Conservation (phyloP, 2,113 vertebrate species). For the Enhydra lutris region DNA sequence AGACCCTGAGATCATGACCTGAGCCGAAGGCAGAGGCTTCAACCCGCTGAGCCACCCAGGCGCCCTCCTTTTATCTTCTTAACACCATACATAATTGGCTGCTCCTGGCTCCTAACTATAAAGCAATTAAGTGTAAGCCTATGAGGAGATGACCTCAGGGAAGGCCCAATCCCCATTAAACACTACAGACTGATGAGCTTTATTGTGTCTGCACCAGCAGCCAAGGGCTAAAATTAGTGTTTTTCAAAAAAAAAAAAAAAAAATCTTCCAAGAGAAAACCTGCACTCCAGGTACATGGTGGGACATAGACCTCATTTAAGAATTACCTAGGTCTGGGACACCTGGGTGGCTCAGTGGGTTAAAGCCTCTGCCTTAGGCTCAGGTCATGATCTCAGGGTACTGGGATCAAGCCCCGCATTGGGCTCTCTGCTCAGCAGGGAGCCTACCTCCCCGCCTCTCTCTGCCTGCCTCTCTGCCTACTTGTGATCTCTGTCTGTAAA, state of each 20-base stretch:
- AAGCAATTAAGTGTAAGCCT: not conserved
- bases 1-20: too few relatives aligned
- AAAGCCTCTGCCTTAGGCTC: too few relatives aligned
- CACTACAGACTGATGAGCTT: not conserved
- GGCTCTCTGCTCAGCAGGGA: too few relatives aligned
- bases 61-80: not conserved
- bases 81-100: not conserved
- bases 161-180: not conserved
- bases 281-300: not conserved
- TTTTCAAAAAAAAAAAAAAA: not conserved
- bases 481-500: too few relatives aligned
- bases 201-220: not conserved
- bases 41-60: too few relatives aligned
- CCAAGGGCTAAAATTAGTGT: not conserved
- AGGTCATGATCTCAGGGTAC: too few relatives aligned
- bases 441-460: too few relatives aligned
- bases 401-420: too few relatives aligned
- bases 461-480: too few relatives aligned
- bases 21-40: too few relatives aligned
- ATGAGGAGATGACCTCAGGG: not conserved
- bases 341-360: too few relatives aligned
- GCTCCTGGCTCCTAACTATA: not conserved
- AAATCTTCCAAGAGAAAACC: not conserved
- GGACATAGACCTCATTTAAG: not conserved
- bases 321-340: too few relatives aligned